Conservation (phyloP, 1,140 invertebrate genomes). For the Drosophila sucinea region DNA sequence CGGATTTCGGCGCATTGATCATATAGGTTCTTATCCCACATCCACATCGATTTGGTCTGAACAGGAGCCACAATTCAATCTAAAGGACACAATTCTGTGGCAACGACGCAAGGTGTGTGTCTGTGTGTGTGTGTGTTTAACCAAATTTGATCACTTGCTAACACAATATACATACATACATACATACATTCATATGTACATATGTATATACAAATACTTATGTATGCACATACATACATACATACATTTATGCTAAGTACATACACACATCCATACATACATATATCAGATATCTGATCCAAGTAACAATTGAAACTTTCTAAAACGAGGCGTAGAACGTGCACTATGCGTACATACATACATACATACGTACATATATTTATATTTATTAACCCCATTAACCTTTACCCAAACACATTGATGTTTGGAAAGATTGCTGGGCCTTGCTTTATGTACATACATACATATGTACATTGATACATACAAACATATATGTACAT, state of each 20-base stretch:
- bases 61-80: conserved; percentile 48
- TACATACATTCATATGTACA: background rate
- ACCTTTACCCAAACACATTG: conserved; percentile 51
- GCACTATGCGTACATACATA: conserved; percentile 3
- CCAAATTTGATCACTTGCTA: too few species aligned
- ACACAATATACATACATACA: background rate
- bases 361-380: background rate
- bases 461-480: background rate
- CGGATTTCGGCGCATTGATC: conserved; percentile 68
- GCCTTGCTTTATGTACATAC: conserved; percentile 38
- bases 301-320: conserved; percentile 2
- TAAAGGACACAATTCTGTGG: conserved; percentile 60
- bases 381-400: conserved; percentile 62
- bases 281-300: conserved; percentile 1
- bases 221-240: background rate
- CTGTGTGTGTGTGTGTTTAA: background rate
- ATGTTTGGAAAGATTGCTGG: conserved; percentile 47
- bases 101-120: conserved; percentile 58
- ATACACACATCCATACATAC: background rate
- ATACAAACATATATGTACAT: background rate
- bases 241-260: background rate
- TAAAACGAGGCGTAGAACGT: conserved; percentile 19
- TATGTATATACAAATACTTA: too few species aligned
- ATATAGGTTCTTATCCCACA: conserved; percentile 33
- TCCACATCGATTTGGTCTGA: conserved; percentile 41